Conservation (phyloP, 2,888 invertebrate species). For the Euzophera pinguis region DNA sequence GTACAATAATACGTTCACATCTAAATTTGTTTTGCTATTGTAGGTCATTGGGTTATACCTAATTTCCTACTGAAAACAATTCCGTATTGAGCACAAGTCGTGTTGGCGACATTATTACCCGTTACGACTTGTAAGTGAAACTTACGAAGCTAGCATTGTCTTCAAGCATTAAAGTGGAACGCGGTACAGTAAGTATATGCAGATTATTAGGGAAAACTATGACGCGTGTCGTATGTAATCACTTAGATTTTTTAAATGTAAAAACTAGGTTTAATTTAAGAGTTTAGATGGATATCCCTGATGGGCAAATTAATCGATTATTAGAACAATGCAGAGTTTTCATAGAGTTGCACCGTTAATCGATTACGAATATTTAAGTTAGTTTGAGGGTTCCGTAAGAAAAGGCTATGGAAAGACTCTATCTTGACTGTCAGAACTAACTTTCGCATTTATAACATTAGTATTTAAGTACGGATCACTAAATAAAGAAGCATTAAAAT, state of each 20-base stretch:
- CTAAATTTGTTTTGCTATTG: constrained; percentile 16
- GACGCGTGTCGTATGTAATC: not conserved
- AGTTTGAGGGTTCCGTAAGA: too few species aligned
- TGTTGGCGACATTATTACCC: constrained; percentile 22
- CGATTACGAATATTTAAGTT: too few species aligned
- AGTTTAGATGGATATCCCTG: too few species aligned
- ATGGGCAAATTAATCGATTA: too few species aligned
- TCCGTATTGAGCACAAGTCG: constrained; percentile 21
- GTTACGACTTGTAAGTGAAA: constrained; percentile 19
- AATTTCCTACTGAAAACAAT: constrained; percentile 33
- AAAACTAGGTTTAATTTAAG: not conserved
- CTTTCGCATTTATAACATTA: too few species aligned
- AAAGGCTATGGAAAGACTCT: too few species aligned
- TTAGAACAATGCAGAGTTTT: too few species aligned
- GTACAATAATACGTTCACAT: constrained; percentile 21
- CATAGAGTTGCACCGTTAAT: too few species aligned
- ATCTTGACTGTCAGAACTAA: too few species aligned
- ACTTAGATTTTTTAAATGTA: not conserved
- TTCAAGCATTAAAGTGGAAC: constrained; percentile 8
- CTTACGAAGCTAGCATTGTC: constrained; percentile 18
- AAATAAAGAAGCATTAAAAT: too few species aligned
- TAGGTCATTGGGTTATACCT: constrained; percentile 32
- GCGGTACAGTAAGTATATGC: constrained; percentile 2
- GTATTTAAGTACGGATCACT: too few species aligned
- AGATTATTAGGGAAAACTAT: constrained; percentile 5